A percentile compares a stretch with the other conserved stretches of the same genome.
Evolutionary conservation across 2,797 vertebrate species (phyloP).

Genomic region (Falco peregrinus): DNA sequence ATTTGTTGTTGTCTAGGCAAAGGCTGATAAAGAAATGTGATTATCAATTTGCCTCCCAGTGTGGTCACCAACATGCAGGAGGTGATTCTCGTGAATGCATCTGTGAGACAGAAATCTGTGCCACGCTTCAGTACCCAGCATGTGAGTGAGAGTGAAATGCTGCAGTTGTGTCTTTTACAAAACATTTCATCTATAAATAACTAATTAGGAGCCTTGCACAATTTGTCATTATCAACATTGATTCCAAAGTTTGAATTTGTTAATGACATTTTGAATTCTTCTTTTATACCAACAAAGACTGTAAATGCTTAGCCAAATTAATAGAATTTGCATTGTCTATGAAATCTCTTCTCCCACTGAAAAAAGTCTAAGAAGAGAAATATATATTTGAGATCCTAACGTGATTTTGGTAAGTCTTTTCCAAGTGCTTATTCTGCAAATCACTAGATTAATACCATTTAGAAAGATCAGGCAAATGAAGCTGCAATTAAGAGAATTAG

Average conservation of each 20-base stretch:
- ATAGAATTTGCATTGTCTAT: conserved; percentile 39
- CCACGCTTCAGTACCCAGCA: not conserved
- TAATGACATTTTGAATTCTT: conserved; percentile 49
- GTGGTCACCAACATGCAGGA: not conserved
- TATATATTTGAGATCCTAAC: conserved; percentile 45
- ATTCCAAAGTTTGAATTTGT: conserved; percentile 33
- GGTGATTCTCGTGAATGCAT: not conserved
- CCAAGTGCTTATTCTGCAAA: conserved; percentile 71
- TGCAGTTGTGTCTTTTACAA: not conserved
- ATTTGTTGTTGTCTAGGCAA: not conserved
- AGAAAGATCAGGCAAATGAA: conserved; percentile 72
- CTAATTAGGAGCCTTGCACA: conserved; percentile 14
- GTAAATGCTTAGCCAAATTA: conserved; percentile 21
- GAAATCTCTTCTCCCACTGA: conserved; percentile 4
- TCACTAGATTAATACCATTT: conserved; percentile 69
- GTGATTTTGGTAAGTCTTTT: conserved; percentile 62
- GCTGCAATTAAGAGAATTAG: conserved; percentile 71
- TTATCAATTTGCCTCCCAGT: not conserved
- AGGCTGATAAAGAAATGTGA: not conserved
- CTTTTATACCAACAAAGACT: conserved; percentile 18
- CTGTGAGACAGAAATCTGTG: not conserved
- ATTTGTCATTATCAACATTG: not conserved
- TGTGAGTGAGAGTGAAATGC: not conserved
- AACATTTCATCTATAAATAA: conserved; percentile 21
- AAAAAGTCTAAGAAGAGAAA: conserved; percentile 21